Evolutionary conservation across 1,140 invertebrate genomes (phyloP), one percentile per base, ranked within the genome.

Genomic region (Cotesia vestalis): DNA sequence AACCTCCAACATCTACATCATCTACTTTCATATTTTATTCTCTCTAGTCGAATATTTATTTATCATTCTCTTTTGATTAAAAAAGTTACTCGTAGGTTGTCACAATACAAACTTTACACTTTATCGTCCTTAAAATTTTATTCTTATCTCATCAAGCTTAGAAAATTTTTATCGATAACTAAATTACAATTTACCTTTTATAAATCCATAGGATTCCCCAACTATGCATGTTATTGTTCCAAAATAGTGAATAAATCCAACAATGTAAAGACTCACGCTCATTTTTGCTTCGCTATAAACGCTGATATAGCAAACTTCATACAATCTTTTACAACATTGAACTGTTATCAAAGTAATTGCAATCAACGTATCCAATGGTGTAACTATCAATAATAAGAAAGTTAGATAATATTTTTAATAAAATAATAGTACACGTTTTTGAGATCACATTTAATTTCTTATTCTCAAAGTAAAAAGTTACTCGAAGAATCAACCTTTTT

Each of bases 211-310:
- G 4, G 93, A 91, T 81, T 95, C 92, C 61, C 90, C 89, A 55
- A 96, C 71, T 51, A 94, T 88, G 27, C 91, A 89, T 0, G 91
- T 73, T 12, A 91, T 79, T 46, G 90, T 85, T 20, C 91, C 92
- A 77, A 92, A 88, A 81, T 97, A 97, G 85, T 96, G 94, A 34
- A 90, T 75, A 72, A 90, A 89, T 1, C 94, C 95, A 59, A 93
- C 81, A 0, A 92, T 66, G 79, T 96, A 97, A 84, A 95, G 93
- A 0, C 83, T 80, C 0, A 96, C 74, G 80, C 95, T 94, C 74
- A 97, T 96, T 83, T 91, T 92, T 52, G 89, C 90, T 71, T 92
- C 87, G 9, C 94, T 94, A 84, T 94, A 97, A 9, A 97, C 90
- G 82, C 90, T 94, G 6, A 96, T 82, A 78, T 84, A 93, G 75